Conservation (phyloP, 2,113 vertebrate genomes). For the Vireo altiloquus region DNA sequence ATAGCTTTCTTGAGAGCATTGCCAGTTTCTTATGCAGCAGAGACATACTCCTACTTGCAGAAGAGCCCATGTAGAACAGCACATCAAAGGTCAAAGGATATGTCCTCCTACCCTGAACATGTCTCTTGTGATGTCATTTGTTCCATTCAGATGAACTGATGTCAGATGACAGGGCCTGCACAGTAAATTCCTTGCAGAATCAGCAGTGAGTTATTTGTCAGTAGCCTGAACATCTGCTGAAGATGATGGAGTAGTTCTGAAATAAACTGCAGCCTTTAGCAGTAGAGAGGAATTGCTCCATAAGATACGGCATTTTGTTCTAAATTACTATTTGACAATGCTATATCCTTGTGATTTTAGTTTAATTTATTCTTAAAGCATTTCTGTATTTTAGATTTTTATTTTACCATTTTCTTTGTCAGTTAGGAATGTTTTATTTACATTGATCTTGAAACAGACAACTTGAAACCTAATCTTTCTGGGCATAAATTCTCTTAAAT, state of each 20-base stretch:
- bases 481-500: not conserved
- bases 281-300: not conserved
- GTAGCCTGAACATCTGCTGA: not conserved
- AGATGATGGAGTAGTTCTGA: conserved; percentile 2
- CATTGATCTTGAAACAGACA: not conserved
- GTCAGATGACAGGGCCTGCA: not conserved
- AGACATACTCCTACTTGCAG: not conserved
- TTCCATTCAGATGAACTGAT: not conserved
- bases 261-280: not conserved
- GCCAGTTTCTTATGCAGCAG: not conserved
- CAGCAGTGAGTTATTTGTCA: conserved; percentile 2
- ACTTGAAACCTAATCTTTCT: not conserved
- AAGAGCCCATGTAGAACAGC: not conserved
- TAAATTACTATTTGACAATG: not conserved
- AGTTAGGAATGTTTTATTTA: not conserved
- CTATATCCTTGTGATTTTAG: not conserved
- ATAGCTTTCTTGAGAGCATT: not conserved
- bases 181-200: not conserved
- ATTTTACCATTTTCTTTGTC: not conserved
- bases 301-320: not conserved
- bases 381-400: not conserved
- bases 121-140: not conserved
- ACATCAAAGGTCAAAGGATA: not conserved
- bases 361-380: not conserved
- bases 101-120: not conserved